phyloP scores from a whole-genome alignment of 2,113 vertebrate genomes.

The Arothron firmamentum region DNA sequence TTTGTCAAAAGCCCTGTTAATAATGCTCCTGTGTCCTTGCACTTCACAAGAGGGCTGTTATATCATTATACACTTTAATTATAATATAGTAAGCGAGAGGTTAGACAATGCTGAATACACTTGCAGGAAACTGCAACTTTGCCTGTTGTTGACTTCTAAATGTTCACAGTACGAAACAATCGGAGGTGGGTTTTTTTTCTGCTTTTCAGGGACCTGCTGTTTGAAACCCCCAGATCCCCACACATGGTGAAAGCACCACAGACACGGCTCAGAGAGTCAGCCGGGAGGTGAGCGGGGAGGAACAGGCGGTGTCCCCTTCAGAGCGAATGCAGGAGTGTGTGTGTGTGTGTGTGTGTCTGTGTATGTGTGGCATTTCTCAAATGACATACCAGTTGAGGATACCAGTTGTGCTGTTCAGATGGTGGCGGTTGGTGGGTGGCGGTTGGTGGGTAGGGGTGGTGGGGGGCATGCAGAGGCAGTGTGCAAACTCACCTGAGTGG shows the following conservation, averaged over 20 bases:
- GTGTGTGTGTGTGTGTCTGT: slow-evolving; percentile 30
- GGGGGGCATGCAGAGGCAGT: slow-evolving; percentile 23
- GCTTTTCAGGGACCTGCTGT: slow-evolving; percentile 70
- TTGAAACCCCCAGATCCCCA: slow-evolving; percentile 72
- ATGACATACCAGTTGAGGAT: slow-evolving; percentile 60
- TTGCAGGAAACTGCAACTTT: no score
- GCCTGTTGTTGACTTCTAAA: slow-evolving; percentile 10
- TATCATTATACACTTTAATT: no score
- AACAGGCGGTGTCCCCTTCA: slow-evolving; percentile 76
- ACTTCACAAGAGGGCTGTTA: neutral
- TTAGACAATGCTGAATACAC: no score
- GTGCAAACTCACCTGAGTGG: slow-evolving; percentile 66
- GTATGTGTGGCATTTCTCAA: slow-evolving; percentile 66
- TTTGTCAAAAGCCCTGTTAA: neutral
- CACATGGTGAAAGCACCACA: slow-evolving; percentile 68
- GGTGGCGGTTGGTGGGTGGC: slow-evolving; percentile 38
- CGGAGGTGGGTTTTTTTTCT: slow-evolving; percentile 44
- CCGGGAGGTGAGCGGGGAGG: slow-evolving; percentile 73
- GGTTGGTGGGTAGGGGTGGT: slow-evolving; percentile 30
- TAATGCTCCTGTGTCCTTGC: slow-evolving; percentile 1
- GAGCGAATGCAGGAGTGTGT: slow-evolving; percentile 68
- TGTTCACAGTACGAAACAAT: slow-evolving; percentile 49
- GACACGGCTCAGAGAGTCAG: slow-evolving; percentile 74
- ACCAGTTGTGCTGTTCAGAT: slow-evolving; percentile 57
- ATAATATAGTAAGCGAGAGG: no score